A percentile compares a stretch with the other conserved stretches of the same genome.
Evolutionary conservation across 2,888 invertebrate species (phyloP).

Genomic region (Chalcis sispes): DNA sequence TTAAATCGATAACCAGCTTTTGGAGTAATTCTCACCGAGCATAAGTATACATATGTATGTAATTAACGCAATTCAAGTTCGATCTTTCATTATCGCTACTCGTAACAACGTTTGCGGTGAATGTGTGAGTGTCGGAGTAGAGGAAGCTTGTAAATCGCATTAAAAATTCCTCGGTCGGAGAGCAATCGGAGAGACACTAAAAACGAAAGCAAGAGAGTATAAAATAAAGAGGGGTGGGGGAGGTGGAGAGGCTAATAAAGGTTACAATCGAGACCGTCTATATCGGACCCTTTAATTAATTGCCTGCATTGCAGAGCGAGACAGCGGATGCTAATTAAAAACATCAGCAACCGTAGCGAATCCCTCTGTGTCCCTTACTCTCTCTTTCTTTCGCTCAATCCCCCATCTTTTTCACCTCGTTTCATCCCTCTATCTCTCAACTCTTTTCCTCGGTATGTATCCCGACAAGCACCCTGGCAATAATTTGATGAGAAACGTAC

Average conservation of each 20-base stretch:
- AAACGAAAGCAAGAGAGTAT: too few species aligned
- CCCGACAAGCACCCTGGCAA: not conserved
- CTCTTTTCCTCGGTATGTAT: not conserved
- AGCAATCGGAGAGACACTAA: not conserved
- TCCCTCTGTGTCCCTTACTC: not conserved
- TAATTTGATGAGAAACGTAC: constrained; percentile 60
- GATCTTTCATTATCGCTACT: too few species aligned
- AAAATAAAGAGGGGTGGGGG: not conserved
- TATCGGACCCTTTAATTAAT: constrained; percentile 33
- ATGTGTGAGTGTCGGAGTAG: too few species aligned
- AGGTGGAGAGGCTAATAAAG: not conserved
- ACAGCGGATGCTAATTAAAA: constrained; percentile 43
- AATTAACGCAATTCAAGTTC: too few species aligned
- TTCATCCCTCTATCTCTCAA: constrained; percentile 1
- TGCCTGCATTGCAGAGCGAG: constrained; percentile 4
- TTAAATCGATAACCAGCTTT: too few species aligned
- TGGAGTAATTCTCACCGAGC: too few species aligned
- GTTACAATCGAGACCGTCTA: not conserved
- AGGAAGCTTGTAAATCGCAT: too few species aligned
- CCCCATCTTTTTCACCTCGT: constrained; percentile 9
- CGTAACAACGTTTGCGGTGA: too few species aligned
- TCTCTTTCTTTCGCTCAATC: not conserved
- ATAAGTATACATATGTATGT: too few species aligned
- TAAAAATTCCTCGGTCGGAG: too few species aligned
- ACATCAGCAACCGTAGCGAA: constrained; percentile 20